Evolutionary conservation across 2,797 vertebrate species (phyloP), one percentile per base, ranked within the genome.

Genomic region (Tachyglossus aculeatus): DNA sequence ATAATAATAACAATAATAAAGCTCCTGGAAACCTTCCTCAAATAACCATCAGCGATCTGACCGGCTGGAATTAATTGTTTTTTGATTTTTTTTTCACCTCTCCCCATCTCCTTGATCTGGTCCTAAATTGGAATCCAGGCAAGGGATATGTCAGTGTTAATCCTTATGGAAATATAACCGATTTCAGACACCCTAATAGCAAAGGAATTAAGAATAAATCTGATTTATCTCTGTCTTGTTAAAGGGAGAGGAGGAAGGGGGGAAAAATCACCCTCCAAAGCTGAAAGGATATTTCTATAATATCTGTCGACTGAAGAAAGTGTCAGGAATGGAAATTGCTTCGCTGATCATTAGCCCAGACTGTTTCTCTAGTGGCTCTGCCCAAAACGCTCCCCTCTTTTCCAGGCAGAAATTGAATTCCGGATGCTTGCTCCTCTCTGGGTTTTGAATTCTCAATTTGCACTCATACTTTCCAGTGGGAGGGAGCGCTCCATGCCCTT

Each of bases 141-240:
- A 67, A 0, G 2, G 32, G 22, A 59, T n/a, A 1, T 45, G 6
- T 73, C 16, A 25, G 18, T 75, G 15, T 32, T 73, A 62, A 37
- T 73, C 41, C 22, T 45, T 73, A 33, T 13, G 71, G 53, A 74
- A 74, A 62, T 63, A 25, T 8, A 52, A 29, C 11, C 13, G 10
- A 6, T 70, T 76, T 74, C 41, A 40, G 9, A 62, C 25, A 3
- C 7, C 39, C 12, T 56, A 53, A 60, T 36, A 67, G 25, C 7
- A 59, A 59, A 77, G 13, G 53, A 81, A 69, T 67, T 77, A 73
- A 67, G n/a, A 77, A 71, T 47, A 79, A 77, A 75, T 14, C 9
- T 62, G 59, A 47, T 64, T 76, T 63, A 47, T 67, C 9, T 74
- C 39, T 61, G 19, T 1, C 50, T 15, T 66, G 11, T 44, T 66